Percentiles rank a stretch among this genome's conserved stretches.
Conservation (phyloP, 64 coral and sea anemone species). For the Montipora sp. region DNA sequence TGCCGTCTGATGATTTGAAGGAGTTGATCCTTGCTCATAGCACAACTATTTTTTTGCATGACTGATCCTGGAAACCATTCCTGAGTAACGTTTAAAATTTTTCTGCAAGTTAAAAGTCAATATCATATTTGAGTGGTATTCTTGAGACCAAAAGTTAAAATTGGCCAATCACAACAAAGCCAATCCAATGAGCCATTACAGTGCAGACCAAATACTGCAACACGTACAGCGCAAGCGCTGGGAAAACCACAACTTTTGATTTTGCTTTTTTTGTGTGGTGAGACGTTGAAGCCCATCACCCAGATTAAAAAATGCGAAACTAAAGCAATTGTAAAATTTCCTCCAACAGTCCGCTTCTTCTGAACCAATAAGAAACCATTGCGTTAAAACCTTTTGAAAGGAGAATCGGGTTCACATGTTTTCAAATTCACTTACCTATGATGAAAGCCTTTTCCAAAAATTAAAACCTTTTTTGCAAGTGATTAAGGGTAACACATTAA, state of each 20-base stretch:
- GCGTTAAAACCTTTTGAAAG: background rate
- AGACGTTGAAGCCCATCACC: too few relatives aligned
- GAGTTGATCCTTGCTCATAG: background rate
- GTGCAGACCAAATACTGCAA: too few relatives aligned
- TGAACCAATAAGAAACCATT: background rate
- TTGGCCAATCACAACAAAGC: background rate
- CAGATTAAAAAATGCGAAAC: too few relatives aligned
- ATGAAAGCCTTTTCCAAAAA: background rate
- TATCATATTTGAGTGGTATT: background rate
- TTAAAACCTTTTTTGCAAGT: background rate
- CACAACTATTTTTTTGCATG: background rate
- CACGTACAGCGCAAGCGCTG: too few relatives aligned
- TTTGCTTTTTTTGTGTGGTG: too few relatives aligned
- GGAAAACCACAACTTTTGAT: too few relatives aligned
- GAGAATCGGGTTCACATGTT: too few relatives aligned
- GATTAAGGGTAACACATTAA: background rate
- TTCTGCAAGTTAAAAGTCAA: background rate
- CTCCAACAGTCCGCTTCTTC: too few relatives aligned
- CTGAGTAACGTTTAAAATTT: background rate
- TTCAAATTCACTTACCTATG: background rate
- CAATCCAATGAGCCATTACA: too few relatives aligned
- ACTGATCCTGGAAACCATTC: background rate
- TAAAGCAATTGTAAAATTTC: too few relatives aligned
- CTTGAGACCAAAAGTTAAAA: background rate
- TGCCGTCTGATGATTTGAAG: background rate